Base-by-base conservation (phyloP, 2,797 vertebrate genomes). In the Leptodactylus fallax region DNA sequence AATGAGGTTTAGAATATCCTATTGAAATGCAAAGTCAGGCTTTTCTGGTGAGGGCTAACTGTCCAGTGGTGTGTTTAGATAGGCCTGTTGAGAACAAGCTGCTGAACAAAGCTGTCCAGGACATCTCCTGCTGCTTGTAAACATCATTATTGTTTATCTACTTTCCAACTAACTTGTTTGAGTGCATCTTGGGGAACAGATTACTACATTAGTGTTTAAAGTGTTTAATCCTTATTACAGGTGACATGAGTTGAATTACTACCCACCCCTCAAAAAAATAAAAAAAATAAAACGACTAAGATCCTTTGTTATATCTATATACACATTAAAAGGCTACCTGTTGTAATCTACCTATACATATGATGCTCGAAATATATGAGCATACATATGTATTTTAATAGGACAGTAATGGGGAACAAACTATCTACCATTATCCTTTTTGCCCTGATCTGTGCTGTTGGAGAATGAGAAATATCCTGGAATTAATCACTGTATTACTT, bases 31-130 rank as follows among this genome's bases (percentile, higher is more conserved):
- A 90, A 76, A 90, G 67, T 89, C 77, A 87, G 58, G 89, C 61
- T 87, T 49, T 86, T 87, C 89, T 90, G 93, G 92, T 92, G 89
- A 87, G 23, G 65, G 91, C 87, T 67, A 90, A 87, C 90, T 89
- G 63, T 87, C 86, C 86, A 0, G 60, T 85, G 69, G 83, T 5
- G 74, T 89, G 7, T 47, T 45, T 80, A 91, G 93, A 92, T 93
- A 92, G 92, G 80, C 81, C 81, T 65, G 86, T 45, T 78, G 88
- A 93, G 91, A 90, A 91, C 91, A 92, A 85, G 88, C 19, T 76
- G 87, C 87, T 89, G 78, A 92, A 94, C 92, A 94, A 94, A 95
- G 93, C 89, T 55, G 91, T 91, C 91, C 90, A 90, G 91, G 85
- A 90, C 85, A 86, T 91, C 91, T 92, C 91, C 90, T 87, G 93